Evolutionary conservation across 2,888 invertebrate species (phyloP).

Genomic region (Xanthia icteritia): DNA sequence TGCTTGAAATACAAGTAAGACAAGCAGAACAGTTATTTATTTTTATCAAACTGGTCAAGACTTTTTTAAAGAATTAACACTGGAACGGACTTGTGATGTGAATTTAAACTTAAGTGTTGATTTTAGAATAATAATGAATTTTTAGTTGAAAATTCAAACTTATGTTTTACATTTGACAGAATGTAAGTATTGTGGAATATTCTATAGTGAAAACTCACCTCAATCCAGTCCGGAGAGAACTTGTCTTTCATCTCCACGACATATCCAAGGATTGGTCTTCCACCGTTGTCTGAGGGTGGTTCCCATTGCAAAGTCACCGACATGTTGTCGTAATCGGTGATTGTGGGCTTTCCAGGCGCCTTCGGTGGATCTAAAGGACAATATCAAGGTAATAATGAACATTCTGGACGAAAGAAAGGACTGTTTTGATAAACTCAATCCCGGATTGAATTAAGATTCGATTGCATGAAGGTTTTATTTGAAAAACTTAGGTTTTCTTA

Average conservation of each 20-base stretch:
- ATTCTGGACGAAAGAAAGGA: background rate
- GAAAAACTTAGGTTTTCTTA: background rate
- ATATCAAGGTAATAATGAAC: background rate
- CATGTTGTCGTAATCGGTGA: slow-evolving; percentile 97
- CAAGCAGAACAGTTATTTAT: background rate
- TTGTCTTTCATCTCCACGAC: slow-evolving; percentile 97
- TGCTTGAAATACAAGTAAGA: background rate
- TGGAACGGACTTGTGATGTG: background rate
- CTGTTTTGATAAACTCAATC: background rate
- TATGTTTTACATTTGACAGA: background rate
- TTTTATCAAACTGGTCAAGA: background rate
- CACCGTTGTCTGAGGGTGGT: slow-evolving; percentile 97
- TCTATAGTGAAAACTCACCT: slow-evolving; percentile 80
- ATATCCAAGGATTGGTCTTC: slow-evolving; percentile 97
- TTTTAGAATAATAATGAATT: background rate
- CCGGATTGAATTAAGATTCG: background rate
- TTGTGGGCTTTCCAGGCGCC: slow-evolving; percentile 97
- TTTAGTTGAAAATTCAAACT: no score
- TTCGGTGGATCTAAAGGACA: slow-evolving; percentile 94
- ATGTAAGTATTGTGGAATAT: background rate
- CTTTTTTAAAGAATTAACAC: background rate
- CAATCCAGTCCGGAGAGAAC: slow-evolving; percentile 95
- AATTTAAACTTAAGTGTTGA: background rate
- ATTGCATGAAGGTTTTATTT: background rate
- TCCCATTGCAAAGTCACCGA: slow-evolving; percentile 98